Evolutionary conservation across 2,113 vertebrate species (phyloP).

Genomic region (Pagrus major): DNA sequence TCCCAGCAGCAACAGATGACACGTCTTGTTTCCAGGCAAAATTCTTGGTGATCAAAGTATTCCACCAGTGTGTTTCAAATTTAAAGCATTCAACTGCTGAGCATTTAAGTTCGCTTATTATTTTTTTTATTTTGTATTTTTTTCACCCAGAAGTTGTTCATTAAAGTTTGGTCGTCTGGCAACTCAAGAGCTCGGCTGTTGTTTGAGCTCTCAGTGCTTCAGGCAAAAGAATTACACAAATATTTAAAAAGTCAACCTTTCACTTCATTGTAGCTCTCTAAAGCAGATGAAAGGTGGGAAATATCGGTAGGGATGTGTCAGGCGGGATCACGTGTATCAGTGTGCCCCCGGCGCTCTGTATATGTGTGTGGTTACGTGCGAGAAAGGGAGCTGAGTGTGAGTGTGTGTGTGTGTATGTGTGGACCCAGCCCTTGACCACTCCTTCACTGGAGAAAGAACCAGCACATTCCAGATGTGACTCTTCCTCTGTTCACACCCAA

Average conservation of each 20-base stretch:
- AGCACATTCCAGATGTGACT: constrained; percentile 68
- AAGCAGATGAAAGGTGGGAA: neutral
- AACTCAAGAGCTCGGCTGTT: neutral
- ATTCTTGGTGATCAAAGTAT: constrained; percentile 1
- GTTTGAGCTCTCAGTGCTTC: neutral
- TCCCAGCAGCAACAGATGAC: neutral
- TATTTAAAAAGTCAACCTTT: constrained; percentile 1
- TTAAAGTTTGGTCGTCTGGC: neutral
- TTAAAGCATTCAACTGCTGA: neutral
- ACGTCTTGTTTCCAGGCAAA: neutral
- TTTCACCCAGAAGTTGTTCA: neutral
- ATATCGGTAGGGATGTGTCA: neutral
- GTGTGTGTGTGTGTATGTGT: constrained; percentile 8
- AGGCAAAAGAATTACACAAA: constrained; percentile 11
- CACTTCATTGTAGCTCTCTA: neutral
- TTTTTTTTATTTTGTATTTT: too few relatives aligned
- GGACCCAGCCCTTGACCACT: constrained; percentile 72
- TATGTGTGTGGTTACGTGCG: neutral
- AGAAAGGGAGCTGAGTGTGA: constrained; percentile 8
- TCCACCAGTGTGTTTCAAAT: constrained; percentile 19
- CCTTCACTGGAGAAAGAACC: constrained; percentile 56
- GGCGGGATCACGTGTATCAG: constrained; percentile 26
- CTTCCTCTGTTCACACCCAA: constrained; percentile 52
- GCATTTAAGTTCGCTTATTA: neutral
- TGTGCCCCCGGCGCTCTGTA: neutral